Conservation (phyloP, 1,140 invertebrate species). For the Heliconius hewitsoni region DNA sequence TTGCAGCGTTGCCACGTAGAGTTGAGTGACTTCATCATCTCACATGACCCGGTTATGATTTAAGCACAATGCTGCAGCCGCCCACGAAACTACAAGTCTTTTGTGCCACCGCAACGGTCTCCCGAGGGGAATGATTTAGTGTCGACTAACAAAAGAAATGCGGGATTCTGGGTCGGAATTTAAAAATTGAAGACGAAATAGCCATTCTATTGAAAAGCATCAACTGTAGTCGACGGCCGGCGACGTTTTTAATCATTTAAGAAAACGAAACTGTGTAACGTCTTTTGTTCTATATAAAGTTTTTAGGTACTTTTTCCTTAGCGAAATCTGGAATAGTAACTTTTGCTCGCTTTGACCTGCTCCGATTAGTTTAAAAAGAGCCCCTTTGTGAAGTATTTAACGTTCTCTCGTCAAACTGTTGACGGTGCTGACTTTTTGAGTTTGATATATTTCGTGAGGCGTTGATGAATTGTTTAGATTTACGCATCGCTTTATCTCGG, state of each 20-base stretch:
- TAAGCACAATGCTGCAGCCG: conserved; percentile 30
- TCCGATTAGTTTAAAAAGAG: conserved; percentile 28
- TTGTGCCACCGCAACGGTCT: conserved; percentile 37
- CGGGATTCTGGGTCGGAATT: conserved; percentile 33
- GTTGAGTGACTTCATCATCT: conserved; percentile 16
- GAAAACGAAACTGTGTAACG: conserved; percentile 30
- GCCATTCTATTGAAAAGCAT: conserved; percentile 30
- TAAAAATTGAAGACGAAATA: conserved; percentile 40
- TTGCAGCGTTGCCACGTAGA: background rate
- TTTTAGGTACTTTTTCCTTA: conserved; percentile 23
- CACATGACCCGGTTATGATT: conserved; percentile 35
- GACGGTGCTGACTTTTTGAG: conserved; percentile 10
- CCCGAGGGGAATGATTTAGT: conserved; percentile 37
- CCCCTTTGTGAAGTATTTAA: conserved; percentile 30
- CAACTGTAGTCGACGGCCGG: conserved; percentile 27
- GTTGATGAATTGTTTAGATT: conserved; percentile 32
- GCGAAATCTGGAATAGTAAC: conserved; percentile 17
- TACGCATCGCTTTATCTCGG: conserved; percentile 7
- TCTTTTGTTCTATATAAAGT: conserved; percentile 25
- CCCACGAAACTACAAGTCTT: conserved; percentile 32
- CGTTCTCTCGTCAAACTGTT: conserved; percentile 12
- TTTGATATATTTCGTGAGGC: conserved; percentile 17
- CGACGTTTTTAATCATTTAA: conserved; percentile 36
- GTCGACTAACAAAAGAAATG: conserved; percentile 40
- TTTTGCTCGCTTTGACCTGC: conserved; percentile 19